Percentiles rank a stretch among this genome's conserved stretches.
phyloP scores from a whole-genome alignment of 2,113 vertebrate genomes.

The Falcunculus frontatus region DNA sequence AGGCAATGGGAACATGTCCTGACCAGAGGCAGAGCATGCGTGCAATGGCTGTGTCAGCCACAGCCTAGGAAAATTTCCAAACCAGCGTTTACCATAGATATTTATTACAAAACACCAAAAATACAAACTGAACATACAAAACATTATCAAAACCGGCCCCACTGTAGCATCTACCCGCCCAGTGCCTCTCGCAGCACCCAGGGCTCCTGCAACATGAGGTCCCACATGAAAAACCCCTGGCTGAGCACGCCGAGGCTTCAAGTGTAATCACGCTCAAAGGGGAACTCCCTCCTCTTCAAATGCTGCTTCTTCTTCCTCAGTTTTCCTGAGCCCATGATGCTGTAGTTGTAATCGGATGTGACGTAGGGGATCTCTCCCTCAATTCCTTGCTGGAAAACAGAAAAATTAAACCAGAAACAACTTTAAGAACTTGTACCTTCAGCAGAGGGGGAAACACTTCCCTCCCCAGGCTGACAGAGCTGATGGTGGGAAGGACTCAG shows the following conservation, averaged over 20 bases:
- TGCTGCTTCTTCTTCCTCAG: constrained; percentile 75
- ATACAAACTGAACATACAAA: not conserved
- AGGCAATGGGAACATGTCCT: not conserved
- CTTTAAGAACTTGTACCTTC: accelerated
- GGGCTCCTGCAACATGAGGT: not conserved
- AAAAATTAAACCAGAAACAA: not conserved
- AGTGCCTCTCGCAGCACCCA: not conserved
- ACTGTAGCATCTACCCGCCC: accelerated
- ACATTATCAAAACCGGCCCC: not conserved
- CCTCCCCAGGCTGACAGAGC: too few species aligned
- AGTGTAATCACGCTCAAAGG: not conserved
- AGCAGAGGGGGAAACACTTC: accelerated
- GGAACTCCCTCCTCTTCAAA: constrained; percentile 21
- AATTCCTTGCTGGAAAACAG: constrained; percentile 70
- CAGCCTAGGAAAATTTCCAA: not conserved
- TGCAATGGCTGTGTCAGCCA: accelerated
- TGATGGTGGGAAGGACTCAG: not conserved
- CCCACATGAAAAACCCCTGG: not conserved
- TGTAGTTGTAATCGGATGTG: constrained; percentile 86
- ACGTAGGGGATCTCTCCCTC: constrained; percentile 85
- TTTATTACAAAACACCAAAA: constrained; percentile 41
- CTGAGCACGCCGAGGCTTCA: not conserved
- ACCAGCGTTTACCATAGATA: not conserved
- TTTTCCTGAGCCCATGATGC: constrained; percentile 82
- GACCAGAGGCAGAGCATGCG: accelerated